Conservation (phyloP, 2,113 vertebrate genomes). For the Eretmodus cyanostictus region DNA sequence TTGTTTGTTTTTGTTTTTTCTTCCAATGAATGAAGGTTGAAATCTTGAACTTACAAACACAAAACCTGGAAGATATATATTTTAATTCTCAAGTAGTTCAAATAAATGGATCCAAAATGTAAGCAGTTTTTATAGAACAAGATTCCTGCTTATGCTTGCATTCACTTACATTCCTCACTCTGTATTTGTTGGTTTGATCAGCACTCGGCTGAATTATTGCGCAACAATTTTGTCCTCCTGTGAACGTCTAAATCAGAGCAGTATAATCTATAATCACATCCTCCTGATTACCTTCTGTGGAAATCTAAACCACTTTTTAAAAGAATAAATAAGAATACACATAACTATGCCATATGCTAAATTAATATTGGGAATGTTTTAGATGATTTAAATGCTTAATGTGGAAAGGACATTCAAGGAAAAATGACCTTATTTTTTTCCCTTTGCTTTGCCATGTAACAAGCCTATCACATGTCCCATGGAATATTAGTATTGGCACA, state of each 20-base stretch:
- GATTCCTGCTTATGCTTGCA: background rate
- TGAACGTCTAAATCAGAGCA: background rate
- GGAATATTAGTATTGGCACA: background rate
- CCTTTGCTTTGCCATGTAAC: background rate
- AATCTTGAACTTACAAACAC: background rate
- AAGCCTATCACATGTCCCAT: background rate
- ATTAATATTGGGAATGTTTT: background rate
- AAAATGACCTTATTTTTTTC: background rate
- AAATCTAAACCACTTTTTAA: background rate
- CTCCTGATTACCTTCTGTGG: constrained; percentile 21
- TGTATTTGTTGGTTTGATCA: background rate
- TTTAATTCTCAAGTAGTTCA: too few species aligned
- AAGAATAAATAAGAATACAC: background rate
- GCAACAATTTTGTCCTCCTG: background rate
- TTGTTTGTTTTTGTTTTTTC: background rate
- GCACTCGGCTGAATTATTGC: background rate
- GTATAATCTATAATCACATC: constrained; percentile 11
- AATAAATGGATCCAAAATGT: background rate
- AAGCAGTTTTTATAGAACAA: background rate
- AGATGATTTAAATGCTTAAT: background rate
- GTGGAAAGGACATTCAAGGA: background rate
- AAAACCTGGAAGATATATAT: background rate
- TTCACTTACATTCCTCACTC: background rate
- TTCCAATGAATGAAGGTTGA: background rate
- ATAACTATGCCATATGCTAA: background rate